phyloP scores from a whole-genome alignment of 1,140 invertebrate genomes.

The Drosophila nasuta region DNA sequence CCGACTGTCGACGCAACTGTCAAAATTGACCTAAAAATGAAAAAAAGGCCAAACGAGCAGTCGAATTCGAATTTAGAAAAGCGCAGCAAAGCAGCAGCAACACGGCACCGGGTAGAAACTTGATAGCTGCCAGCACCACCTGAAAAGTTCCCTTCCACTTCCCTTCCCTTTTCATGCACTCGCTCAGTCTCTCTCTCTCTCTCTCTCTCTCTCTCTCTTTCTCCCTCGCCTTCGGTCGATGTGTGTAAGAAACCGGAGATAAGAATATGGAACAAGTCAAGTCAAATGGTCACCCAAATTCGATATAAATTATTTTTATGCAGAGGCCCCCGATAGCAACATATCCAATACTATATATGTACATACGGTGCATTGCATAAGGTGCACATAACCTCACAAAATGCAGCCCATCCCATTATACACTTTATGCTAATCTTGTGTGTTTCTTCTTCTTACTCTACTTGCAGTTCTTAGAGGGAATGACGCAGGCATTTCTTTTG shows the following conservation, averaged over 20 bases:
- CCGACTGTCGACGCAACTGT: conserved; percentile 72
- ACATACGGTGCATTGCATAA: conserved; percentile 9
- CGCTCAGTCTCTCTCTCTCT: background rate
- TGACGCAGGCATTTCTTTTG: conserved; percentile 85
- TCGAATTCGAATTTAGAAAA: conserved; percentile 57
- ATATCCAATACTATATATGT: conserved; percentile 20
- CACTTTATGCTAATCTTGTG: background rate
- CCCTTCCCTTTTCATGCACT: background rate
- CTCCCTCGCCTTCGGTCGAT: no score
- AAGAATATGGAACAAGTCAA: conserved; percentile 43
- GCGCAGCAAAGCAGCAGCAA: conserved; percentile 37
- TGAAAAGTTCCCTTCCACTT: background rate
- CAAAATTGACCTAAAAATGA: conserved; percentile 79
- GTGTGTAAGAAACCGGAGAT: conserved; percentile 39
- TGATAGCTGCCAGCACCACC: conserved; percentile 55
- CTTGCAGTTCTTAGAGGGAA: conserved; percentile 75
- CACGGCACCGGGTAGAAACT: conserved; percentile 41
- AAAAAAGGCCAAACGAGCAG: conserved; percentile 38
- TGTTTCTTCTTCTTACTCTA: background rate
- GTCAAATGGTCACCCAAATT: conserved; percentile 40
- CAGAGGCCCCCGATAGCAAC: conserved; percentile 25
- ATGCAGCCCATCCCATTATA: background rate
- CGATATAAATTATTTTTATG: conserved; percentile 11
- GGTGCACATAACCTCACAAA: conserved; percentile 1
- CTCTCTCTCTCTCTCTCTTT: background rate